Base-by-base conservation (phyloP, 1,140 invertebrate genomes). In the Drosophila truncata region DNA sequence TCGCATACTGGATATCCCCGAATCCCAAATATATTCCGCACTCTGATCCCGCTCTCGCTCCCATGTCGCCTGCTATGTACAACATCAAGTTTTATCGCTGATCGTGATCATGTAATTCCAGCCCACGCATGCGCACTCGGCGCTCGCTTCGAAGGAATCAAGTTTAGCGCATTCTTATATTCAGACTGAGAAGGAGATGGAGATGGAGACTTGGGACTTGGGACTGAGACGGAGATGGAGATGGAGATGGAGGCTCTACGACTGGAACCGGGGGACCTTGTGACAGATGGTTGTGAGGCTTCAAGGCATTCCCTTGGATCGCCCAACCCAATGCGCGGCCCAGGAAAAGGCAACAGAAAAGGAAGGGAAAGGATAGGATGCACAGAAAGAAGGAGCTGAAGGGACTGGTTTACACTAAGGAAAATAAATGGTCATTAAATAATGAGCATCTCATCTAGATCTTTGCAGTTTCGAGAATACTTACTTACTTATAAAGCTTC, bases 61-160 rank as follows among this genome's bases (percentile, higher is more conserved):
- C 55, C 66, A 82, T 86, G 82, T 86, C 70, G 64, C 70, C 47
- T 62, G 74, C 81, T 90, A 90, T 91, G 86, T 90, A 85, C 88
- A 91, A 91, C 90, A 91, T 91, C 90, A 91, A 91, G 91, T 91
- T 91, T 91, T 91, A 91, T 91, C 90, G 90, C 82, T 91, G 88
- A 91, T 91, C 90, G 90, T 91, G 90, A 91, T 91, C 90, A 91
- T 91, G 90, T 91, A 91, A 91, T 91, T 91, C 86, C 90, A 91
- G 85, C 90, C 90, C 90, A 91, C 90, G 90, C 90, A 91, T 91
- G 91, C 82, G 86, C 82, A 80, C 82, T 87, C 87, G 78, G 82
- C 80, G 79, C 78, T 81, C 78, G 78, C 76, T 75, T 65, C 71
- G 67, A 75, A 90, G 85, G 84, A 88, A 88, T 88, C 84, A 88